Evolutionary conservation across 2,888 invertebrate species (phyloP).

Genomic region (Mantis religiosa): DNA sequence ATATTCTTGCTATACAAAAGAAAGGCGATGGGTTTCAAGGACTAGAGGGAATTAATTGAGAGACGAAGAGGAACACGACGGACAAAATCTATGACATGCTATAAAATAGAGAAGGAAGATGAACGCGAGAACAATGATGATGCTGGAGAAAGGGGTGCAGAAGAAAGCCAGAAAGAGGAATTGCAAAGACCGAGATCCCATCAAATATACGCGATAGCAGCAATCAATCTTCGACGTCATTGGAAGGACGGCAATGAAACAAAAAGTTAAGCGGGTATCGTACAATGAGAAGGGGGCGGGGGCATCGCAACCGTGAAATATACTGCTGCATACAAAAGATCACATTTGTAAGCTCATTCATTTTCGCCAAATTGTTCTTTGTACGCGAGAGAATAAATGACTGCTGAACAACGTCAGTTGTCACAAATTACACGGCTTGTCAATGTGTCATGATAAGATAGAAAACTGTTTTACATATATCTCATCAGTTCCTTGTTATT

Average conservation of each 20-base stretch:
- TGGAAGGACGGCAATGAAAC: background rate
- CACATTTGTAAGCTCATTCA: background rate
- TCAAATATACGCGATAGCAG: background rate
- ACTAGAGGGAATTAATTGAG: background rate
- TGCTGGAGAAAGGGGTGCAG: too few relatives aligned
- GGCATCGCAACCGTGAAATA: background rate
- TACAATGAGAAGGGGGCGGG: background rate
- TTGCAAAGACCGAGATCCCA: background rate
- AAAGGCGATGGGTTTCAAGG: background rate
- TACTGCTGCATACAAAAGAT: background rate
- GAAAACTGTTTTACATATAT: too few relatives aligned
- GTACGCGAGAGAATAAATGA: background rate
- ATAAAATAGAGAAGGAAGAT: background rate
- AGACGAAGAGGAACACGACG: background rate
- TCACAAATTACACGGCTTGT: too few relatives aligned
- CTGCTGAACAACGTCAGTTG: too few relatives aligned
- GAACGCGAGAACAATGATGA: background rate
- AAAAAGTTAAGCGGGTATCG: background rate
- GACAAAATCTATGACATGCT: background rate
- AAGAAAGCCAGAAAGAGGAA: background rate
- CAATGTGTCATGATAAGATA: too few relatives aligned
- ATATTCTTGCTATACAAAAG: background rate
- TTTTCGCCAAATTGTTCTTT: background rate
- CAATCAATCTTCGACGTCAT: constrained; percentile 9
- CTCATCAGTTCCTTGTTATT: too few relatives aligned